phyloP scores from a whole-genome alignment of 2,113 vertebrate genomes.

The Sebastes fasciatus region DNA sequence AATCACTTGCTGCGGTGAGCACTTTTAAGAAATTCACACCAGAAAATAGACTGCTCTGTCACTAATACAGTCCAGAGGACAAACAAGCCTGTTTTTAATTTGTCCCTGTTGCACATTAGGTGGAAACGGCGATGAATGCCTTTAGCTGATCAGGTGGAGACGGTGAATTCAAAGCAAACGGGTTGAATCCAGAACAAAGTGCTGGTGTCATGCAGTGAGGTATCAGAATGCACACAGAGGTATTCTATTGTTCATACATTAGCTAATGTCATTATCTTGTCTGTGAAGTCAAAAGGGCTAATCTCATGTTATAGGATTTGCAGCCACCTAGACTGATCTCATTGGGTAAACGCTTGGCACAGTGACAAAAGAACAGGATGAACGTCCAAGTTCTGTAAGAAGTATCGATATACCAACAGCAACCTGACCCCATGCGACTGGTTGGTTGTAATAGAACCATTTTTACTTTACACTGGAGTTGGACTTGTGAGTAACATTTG shows the following conservation, averaged over 20 bases:
- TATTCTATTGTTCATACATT: slow-evolving; percentile 79
- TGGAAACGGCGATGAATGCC: slow-evolving; percentile 17
- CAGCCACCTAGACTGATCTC: slow-evolving; percentile 82
- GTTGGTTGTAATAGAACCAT: slow-evolving; percentile 17
- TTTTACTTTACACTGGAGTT: slow-evolving; percentile 37
- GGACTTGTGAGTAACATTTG: slow-evolving; percentile 11
- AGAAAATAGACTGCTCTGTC: slow-evolving; percentile 49
- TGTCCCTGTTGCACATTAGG: slow-evolving; percentile 10
- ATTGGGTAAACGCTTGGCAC: slow-evolving; percentile 79
- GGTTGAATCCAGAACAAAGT: slow-evolving; percentile 59
- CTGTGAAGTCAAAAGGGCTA: slow-evolving; percentile 81
- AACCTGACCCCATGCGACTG: slow-evolving; percentile 55
- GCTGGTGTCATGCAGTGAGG: slow-evolving; percentile 51
- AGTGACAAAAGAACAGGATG: slow-evolving; percentile 72
- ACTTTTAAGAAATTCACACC: slow-evolving; percentile 45
- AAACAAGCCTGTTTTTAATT: slow-evolving; percentile 33
- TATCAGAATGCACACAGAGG: slow-evolving; percentile 73
- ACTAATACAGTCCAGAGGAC: slow-evolving; percentile 19
- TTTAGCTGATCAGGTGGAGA: slow-evolving; percentile 39
- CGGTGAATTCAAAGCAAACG: slow-evolving; percentile 49
- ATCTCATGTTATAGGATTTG: slow-evolving; percentile 85
- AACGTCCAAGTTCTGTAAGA: slow-evolving; percentile 65
- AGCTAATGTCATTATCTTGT: slow-evolving; percentile 85
- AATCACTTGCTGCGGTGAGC: slow-evolving; percentile 42
- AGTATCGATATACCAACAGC: slow-evolving; percentile 67